Conservation (phyloP, 2,113 vertebrate genomes). For the Vireo altiloquus region DNA sequence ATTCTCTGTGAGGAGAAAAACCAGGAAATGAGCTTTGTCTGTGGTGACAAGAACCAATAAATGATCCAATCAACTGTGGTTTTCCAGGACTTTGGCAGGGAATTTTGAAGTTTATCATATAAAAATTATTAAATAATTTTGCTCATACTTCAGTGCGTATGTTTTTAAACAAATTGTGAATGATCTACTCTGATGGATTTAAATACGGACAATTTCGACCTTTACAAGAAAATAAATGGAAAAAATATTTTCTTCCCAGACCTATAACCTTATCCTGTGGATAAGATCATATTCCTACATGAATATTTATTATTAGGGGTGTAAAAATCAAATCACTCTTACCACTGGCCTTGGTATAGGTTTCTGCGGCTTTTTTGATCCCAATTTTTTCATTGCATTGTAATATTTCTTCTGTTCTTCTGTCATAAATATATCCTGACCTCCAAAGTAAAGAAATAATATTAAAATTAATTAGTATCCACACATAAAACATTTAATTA, state of each 20-base stretch:
- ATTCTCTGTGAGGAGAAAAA: background rate
- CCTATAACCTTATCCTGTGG: background rate
- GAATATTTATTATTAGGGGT: background rate
- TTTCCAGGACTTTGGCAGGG: background rate
- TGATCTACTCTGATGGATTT: background rate
- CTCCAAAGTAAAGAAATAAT: slow-evolving; percentile 79
- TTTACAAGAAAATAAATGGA: background rate
- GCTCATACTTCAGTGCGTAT: background rate
- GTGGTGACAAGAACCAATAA: background rate
- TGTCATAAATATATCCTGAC: slow-evolving; percentile 87
- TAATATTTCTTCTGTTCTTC: slow-evolving; percentile 87
- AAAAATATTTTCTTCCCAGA: background rate
- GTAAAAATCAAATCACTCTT: slow-evolving; percentile 26
- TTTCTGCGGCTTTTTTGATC: slow-evolving; percentile 85
- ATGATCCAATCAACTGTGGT: background rate
- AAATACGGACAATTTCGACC: background rate
- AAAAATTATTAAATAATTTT: background rate
- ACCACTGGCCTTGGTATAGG: slow-evolving; percentile 82
- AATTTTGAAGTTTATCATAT: background rate
- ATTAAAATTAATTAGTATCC: slow-evolving; percentile 67
- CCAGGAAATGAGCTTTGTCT: background rate
- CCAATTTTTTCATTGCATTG: slow-evolving; percentile 85
- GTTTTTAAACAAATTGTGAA: background rate
- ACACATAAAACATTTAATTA: background rate
- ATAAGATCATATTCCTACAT: background rate